Percentiles rank a stretch among this genome's conserved stretches.
Evolutionary conservation across 2,888 invertebrate species (phyloP).

Genomic region (Drosophila acutilabella): DNA sequence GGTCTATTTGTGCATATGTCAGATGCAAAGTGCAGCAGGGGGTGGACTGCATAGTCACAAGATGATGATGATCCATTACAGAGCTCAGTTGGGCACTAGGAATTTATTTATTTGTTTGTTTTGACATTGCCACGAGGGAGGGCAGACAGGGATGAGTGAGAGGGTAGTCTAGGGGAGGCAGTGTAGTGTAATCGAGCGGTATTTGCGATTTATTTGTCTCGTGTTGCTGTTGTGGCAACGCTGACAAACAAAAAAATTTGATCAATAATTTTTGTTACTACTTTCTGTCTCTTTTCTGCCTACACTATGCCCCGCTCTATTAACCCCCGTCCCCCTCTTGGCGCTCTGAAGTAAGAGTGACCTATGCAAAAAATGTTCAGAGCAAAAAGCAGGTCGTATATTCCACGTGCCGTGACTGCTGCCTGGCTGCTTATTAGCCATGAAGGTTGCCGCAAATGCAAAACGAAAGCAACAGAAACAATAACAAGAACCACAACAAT

Average conservation of each 20-base stretch:
- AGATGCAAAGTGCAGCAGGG: conserved; percentile 8
- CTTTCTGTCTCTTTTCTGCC: conserved; percentile 1
- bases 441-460: conserved; percentile 62
- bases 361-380: conserved; percentile 23
- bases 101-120: conserved; percentile 60
- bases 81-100: conserved; percentile 11
- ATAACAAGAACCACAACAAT: conserved; percentile 9
- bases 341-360: conserved; percentile 28
- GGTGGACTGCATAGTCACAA: not conserved
- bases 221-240: conserved; percentile 65
- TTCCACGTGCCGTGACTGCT: conserved; percentile 69
- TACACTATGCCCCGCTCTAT: not conserved
- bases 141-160: not conserved
- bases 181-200: too few relatives aligned
- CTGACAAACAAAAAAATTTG: conserved; percentile 75
- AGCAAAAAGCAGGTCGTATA: conserved; percentile 19
- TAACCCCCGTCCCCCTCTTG: not conserved
- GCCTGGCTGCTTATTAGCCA: conserved; percentile 67
- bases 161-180: too few relatives aligned
- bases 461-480: conserved; percentile 37
- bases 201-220: conserved; percentile 51
- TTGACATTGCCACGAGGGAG: conserved; percentile 38
- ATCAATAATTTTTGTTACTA: conserved; percentile 63
- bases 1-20: conserved; percentile 12
- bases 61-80: conserved; percentile 44